A percentile compares a stretch with the other conserved stretches of the same genome.
These are phyloP conservation scores for Amblyopsis rosae DNA, from an alignment of 2,113 vertebrate species.

Conservation along the genomic window DNA sequence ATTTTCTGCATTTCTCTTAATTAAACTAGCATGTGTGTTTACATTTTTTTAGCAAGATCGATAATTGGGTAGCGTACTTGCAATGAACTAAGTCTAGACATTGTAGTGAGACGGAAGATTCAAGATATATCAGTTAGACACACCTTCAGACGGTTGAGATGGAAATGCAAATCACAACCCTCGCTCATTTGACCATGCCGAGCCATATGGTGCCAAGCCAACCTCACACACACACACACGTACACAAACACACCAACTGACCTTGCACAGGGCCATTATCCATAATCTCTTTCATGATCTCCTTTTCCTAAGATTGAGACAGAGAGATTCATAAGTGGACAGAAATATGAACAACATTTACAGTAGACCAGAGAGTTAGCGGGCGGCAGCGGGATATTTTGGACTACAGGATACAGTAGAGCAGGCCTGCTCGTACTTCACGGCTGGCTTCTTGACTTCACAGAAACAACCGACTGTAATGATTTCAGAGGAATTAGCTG, in stretches of 20 bases:
- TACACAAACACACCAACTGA: conserved; percentile 51
- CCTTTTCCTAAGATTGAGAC: conserved; percentile 83
- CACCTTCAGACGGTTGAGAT: too few species aligned
- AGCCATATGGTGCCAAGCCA: neutral
- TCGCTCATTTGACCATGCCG: too few species aligned
- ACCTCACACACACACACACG: conserved; percentile 15
- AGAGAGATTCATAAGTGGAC: conserved; percentile 29
- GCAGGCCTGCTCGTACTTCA: conserved; percentile 36
- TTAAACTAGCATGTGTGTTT: too few species aligned
- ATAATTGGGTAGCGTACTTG: too few species aligned
- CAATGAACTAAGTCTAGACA: too few species aligned
- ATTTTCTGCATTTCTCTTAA: too few species aligned
- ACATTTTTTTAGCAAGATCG: too few species aligned
- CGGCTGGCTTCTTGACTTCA: conserved; percentile 63
- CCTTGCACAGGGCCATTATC: conserved; percentile 98
- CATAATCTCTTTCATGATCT: conserved; percentile 97
- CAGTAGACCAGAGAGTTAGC: conserved; percentile 47
- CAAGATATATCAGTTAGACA: too few species aligned
- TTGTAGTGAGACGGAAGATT: too few species aligned
- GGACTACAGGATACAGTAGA: conserved; percentile 51
- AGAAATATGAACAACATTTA: conserved; percentile 35
- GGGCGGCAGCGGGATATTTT: conserved; percentile 35
- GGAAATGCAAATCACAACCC: too few species aligned
- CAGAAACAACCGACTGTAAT: conserved; percentile 48
- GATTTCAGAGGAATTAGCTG: conserved; percentile 39